Conservation (phyloP, 2,797 vertebrate genomes). For the Lophotriccus pileatus region DNA sequence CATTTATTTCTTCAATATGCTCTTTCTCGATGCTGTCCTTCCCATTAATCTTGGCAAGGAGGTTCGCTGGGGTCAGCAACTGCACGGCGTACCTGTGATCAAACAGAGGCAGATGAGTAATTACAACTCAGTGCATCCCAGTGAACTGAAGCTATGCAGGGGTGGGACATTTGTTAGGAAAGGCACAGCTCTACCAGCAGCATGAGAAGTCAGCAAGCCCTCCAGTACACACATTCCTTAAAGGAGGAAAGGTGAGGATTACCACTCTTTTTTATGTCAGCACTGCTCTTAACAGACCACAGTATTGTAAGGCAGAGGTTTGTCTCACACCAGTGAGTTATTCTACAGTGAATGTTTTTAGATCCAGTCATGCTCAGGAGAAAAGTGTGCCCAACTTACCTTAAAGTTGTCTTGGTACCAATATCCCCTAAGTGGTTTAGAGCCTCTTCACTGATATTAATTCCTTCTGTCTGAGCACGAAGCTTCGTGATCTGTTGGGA, state of each 20-base stretch:
- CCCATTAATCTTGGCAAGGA: slow-evolving; percentile 93
- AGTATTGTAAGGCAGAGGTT: not conserved
- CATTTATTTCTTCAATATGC: slow-evolving; percentile 96
- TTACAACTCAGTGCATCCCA: not conserved
- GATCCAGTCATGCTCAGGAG: not conserved
- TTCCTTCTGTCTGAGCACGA: slow-evolving; percentile 93
- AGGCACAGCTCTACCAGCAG: not conserved
- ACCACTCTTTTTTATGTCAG: not conserved
- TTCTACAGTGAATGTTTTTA: not conserved
- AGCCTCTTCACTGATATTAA: slow-evolving; percentile 92
- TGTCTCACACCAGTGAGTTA: not conserved
- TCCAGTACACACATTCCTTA: not conserved
- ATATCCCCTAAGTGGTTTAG: slow-evolving; percentile 93
- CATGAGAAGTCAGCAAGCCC: not conserved
- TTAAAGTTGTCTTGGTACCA: slow-evolving; percentile 94
- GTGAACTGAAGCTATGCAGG: not conserved
- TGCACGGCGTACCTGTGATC: slow-evolving; percentile 89
- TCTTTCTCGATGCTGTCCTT: slow-evolving; percentile 95
- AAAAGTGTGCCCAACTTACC: slow-evolving; percentile 76
- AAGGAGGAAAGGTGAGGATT: not conserved
- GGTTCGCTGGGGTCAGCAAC: slow-evolving; percentile 92
- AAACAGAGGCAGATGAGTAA: not conserved
- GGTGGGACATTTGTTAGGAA: not conserved
- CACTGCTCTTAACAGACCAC: not conserved
- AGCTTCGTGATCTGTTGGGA: slow-evolving; percentile 93